These are phyloP conservation scores for Lasius fuliginosus DNA, from an alignment of 2,888 invertebrate species.

Conservation along the genomic window DNA sequence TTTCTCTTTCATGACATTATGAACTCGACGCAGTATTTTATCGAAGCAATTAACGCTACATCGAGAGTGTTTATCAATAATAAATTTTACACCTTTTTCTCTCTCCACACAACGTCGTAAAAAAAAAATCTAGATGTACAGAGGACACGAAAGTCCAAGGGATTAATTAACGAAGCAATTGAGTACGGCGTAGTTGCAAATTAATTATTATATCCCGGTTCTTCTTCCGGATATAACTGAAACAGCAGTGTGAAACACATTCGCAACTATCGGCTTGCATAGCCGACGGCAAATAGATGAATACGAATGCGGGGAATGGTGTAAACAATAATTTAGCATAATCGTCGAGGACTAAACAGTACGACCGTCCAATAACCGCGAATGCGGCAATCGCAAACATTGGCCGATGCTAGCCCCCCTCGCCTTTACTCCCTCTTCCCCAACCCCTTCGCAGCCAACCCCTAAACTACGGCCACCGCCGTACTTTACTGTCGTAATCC, in stretches of 20 bases:
- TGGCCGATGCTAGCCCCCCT: slow-evolving; percentile 43
- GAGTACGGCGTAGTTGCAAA: neutral
- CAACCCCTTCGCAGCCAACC: neutral
- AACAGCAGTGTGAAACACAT: slow-evolving; percentile 23
- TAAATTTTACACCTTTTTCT: neutral
- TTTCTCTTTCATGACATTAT: neutral
- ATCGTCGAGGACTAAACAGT: slow-evolving; percentile 78
- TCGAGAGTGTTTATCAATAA: too few relatives aligned
- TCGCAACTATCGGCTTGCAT: slow-evolving; percentile 58
- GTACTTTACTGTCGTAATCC: slow-evolving; percentile 83
- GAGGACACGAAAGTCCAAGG: neutral
- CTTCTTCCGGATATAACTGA: slow-evolving; percentile 30
- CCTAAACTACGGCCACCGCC: slow-evolving; percentile 62
- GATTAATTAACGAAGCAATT: slow-evolving; percentile 6
- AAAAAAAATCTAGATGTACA: neutral
- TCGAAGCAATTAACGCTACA: neutral
- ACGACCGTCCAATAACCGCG: slow-evolving; percentile 81
- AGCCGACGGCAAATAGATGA: slow-evolving; percentile 73
- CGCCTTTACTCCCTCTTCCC: neutral
- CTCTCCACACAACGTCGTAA: neutral
- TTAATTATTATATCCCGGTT: slow-evolving; percentile 32
- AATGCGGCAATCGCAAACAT: slow-evolving; percentile 82
- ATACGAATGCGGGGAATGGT: slow-evolving; percentile 72
- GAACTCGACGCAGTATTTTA: neutral
- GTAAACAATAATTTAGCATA: slow-evolving; percentile 83